Evolutionary conservation across 92 coral and sea anemone genomes (phyloP).

Genomic region (Phenganax stokvisi): DNA sequence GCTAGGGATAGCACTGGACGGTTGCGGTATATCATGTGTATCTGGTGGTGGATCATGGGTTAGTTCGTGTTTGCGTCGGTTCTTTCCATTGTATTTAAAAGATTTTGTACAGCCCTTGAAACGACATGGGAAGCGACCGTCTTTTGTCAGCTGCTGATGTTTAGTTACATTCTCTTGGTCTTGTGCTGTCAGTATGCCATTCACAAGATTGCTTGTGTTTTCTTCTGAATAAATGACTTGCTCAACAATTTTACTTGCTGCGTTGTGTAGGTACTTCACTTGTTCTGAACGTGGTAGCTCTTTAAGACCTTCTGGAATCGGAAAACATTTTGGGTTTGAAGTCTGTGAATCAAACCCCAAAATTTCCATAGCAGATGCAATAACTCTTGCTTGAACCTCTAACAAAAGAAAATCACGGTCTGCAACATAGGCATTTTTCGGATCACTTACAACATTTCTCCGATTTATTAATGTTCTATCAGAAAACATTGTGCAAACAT

Average conservation of each 20-base stretch:
- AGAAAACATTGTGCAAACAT: constrained; percentile 58
- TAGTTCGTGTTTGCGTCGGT: constrained; percentile 43
- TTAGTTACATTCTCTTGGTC: constrained; percentile 40
- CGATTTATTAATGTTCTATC: constrained; percentile 70
- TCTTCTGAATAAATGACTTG: no score
- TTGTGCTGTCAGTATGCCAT: constrained; percentile 38
- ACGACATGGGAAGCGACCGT: constrained; percentile 60
- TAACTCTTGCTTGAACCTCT: constrained; percentile 61
- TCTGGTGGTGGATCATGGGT: constrained; percentile 44
- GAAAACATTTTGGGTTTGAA: constrained; percentile 20
- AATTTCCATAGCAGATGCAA: constrained; percentile 51
- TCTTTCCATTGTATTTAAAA: constrained; percentile 50
- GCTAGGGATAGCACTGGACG: no score
- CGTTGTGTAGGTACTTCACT: constrained; percentile 27
- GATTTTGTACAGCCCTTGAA: constrained; percentile 40
- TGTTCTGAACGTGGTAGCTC: constrained; percentile 27
- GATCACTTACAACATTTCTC: constrained; percentile 56
- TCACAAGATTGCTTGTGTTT: no score
- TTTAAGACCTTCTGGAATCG: constrained; percentile 23
- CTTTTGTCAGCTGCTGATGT: constrained; percentile 47
- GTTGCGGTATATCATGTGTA: no score
- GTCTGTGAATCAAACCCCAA: constrained; percentile 20
- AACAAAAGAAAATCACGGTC: constrained; percentile 55
- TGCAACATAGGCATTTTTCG: constrained; percentile 54
- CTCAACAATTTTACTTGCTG: constrained; percentile 47